A percentile compares a stretch with the other conserved stretches of the same genome.
Conservation (phyloP, 2,113 vertebrate genomes). For the Tupaia tana region DNA sequence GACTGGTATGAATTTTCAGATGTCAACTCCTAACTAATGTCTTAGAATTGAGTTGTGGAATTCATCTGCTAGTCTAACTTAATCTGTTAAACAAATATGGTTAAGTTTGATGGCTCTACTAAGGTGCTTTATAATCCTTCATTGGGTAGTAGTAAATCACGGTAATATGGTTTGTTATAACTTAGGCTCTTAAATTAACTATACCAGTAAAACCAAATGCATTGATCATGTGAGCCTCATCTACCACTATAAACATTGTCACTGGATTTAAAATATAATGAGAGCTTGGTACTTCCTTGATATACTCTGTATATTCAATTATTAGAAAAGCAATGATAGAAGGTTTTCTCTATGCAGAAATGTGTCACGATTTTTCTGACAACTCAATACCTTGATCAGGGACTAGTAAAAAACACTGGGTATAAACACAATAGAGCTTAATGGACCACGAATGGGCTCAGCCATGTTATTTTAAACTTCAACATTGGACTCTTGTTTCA, state of each 20-base stretch:
- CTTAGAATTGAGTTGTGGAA: background rate
- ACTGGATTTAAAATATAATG: background rate
- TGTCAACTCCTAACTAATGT: background rate
- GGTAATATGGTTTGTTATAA: background rate
- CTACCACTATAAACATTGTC: background rate
- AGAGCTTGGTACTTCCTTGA: background rate
- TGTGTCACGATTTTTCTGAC: too few relatives aligned
- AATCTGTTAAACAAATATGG: background rate
- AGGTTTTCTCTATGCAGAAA: too few relatives aligned
- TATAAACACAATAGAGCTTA: background rate
- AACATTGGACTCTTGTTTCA: background rate
- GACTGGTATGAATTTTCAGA: slow-evolving; percentile 90
- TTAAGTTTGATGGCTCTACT: fast-evolving
- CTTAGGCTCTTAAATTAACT: background rate
- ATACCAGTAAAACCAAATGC: background rate
- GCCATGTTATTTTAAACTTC: background rate
- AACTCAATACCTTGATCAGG: background rate
- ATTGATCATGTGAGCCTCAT: background rate
- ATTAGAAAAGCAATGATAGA: too few relatives aligned
- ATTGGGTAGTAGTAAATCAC: background rate
- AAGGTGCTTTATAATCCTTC: background rate
- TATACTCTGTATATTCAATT: background rate
- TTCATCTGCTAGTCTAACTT: background rate
- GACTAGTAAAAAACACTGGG: background rate
- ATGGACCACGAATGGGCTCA: background rate